phyloP scores from a whole-genome alignment of 1,140 invertebrate genomes.

The Phenacoccus solenopsis region DNA sequence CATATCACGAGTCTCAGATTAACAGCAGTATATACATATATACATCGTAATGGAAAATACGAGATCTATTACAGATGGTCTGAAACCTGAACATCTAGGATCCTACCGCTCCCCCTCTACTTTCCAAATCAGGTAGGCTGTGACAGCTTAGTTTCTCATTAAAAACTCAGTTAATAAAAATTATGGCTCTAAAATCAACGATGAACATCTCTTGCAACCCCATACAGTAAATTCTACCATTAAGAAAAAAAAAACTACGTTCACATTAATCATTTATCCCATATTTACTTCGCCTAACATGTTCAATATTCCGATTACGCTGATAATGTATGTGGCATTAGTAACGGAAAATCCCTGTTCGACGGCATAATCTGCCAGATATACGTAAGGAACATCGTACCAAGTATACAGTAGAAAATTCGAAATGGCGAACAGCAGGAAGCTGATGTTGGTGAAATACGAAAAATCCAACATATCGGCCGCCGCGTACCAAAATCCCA shows the following conservation, averaged over 20 bases:
- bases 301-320: constrained; percentile 71
- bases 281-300: constrained; percentile 72
- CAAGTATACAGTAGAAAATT: constrained; percentile 77
- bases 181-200: not conserved
- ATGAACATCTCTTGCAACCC: not conserved
- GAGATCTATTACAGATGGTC: too few species aligned
- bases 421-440: constrained; percentile 64
- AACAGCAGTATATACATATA: too few species aligned
- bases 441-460: constrained; percentile 24
- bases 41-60: too few species aligned
- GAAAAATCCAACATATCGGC: constrained; percentile 63
- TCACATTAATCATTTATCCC: constrained; percentile 16
- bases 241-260: constrained; percentile 5
- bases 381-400: constrained; percentile 85
- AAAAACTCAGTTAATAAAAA: too few species aligned
- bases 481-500: constrained; percentile 52
- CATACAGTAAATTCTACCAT: not conserved
- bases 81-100: too few species aligned
- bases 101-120: too few species aligned
- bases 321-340: constrained; percentile 60
- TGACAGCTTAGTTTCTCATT: too few species aligned
- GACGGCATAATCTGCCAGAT: constrained; percentile 50
- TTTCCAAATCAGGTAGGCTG: too few species aligned
- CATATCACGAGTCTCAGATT: too few species aligned
- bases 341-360: constrained; percentile 49